Conservation (phyloP, 2,113 vertebrate species). For the Aspiorhynchus laticeps region DNA sequence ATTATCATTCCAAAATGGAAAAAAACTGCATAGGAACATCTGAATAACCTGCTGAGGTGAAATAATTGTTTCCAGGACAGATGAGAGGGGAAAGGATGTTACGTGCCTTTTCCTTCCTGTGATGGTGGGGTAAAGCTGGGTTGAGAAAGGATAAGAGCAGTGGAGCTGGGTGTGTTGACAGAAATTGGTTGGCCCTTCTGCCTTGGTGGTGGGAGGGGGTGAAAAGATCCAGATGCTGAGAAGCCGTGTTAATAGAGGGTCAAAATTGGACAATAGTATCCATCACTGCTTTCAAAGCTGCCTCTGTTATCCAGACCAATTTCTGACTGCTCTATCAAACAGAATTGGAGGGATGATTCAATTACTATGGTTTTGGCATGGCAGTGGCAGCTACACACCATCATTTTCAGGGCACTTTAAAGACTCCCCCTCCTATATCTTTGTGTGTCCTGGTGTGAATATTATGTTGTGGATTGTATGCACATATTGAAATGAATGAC, state of each 20-base stretch:
- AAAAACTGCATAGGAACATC: neutral
- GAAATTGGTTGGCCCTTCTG: constrained; percentile 84
- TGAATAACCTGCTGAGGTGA: neutral
- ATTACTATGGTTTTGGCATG: constrained; percentile 82
- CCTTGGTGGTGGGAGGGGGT: constrained; percentile 77
- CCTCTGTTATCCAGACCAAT: constrained; percentile 80
- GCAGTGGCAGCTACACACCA: constrained; percentile 68
- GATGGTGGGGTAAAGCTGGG: constrained; percentile 1
- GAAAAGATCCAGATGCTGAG: constrained; percentile 92
- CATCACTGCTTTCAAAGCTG: constrained; percentile 88
- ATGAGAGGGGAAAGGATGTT: neutral
- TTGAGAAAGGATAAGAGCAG: constrained; percentile 61
- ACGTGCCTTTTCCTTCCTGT: neutral
- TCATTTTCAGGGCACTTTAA: constrained; percentile 54
- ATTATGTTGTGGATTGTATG: constrained; percentile 37
- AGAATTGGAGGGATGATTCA: constrained; percentile 84
- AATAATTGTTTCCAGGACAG: neutral
- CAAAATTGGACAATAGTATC: constrained; percentile 89
- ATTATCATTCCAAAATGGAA: neutral
- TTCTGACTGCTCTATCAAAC: constrained; percentile 82
- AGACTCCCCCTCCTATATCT: constrained; percentile 35
- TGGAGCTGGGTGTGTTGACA: constrained; percentile 76
- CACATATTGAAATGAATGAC: constrained; percentile 15
- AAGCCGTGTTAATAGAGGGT: constrained; percentile 94
- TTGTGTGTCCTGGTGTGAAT: neutral